These are phyloP conservation scores for Scaptomyza caliginosa DNA, from an alignment of 2,888 invertebrate species.

Conservation along the genomic window DNA sequence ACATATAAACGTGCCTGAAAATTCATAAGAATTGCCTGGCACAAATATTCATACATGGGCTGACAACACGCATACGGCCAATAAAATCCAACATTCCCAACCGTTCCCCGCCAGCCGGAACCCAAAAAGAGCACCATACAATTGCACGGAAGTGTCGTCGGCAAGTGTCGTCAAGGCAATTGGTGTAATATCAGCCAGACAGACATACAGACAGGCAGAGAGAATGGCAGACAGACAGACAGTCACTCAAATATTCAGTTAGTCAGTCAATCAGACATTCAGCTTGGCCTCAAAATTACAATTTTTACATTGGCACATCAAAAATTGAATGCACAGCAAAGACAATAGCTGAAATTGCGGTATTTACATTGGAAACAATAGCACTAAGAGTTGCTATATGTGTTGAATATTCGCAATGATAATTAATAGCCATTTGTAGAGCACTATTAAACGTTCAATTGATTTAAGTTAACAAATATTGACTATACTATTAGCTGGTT, in stretches of 20 bases:
- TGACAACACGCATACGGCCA: constrained; percentile 78
- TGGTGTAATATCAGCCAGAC: constrained; percentile 58
- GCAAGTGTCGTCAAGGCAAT: constrained; percentile 79
- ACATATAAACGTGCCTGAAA: constrained; percentile 64
- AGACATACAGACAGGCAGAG: constrained; percentile 11
- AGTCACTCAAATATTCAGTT: constrained; percentile 49
- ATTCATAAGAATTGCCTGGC: constrained; percentile 79
- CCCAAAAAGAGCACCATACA: constrained; percentile 65
- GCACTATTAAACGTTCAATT: background rate
- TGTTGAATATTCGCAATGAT: constrained; percentile 11
- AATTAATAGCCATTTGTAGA: constrained; percentile 6
- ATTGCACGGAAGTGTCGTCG: constrained; percentile 79
- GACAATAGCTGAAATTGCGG: constrained; percentile 9
- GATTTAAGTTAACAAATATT: background rate
- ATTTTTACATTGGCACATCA: constrained; percentile 37
- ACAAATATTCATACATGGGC: constrained; percentile 78
- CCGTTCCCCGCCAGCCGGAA: constrained; percentile 56
- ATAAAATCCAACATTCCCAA: constrained; percentile 47
- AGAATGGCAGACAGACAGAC: constrained; percentile 6
- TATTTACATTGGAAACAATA: constrained; percentile 40
- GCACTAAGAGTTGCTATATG: background rate
- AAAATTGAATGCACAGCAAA: constrained; percentile 36
- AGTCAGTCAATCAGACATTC: constrained; percentile 37
- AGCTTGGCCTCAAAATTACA: constrained; percentile 28
- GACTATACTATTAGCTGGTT: background rate